Conservation (phyloP, 2,888 invertebrate genomes). For the Lottia gigantea region DNA sequence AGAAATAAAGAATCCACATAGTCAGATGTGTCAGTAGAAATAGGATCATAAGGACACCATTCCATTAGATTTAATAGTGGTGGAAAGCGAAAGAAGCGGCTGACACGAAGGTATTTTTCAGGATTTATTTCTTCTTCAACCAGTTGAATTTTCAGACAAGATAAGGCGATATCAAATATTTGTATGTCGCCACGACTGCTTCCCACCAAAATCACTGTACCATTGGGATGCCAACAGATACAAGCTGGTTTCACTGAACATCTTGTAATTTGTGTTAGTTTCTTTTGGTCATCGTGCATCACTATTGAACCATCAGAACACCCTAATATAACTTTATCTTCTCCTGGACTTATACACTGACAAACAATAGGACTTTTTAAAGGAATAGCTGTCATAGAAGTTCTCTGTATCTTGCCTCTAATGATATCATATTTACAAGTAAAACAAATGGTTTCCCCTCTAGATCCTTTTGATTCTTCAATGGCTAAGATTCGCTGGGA, state of each 20-base stretch:
- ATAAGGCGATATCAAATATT: constrained; percentile 80
- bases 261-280: constrained; percentile 80
- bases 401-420: constrained; percentile 71
- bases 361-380: constrained; percentile 70
- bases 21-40: constrained; percentile 57
- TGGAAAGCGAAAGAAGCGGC: constrained; percentile 73
- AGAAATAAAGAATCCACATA: constrained; percentile 57
- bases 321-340: constrained; percentile 81
- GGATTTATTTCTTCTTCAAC: constrained; percentile 74
- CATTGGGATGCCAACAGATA: constrained; percentile 80
- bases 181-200: constrained; percentile 79
- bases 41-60: constrained; percentile 74
- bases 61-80: constrained; percentile 73
- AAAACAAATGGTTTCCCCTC: constrained; percentile 70
- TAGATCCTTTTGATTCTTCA: constrained; percentile 83
- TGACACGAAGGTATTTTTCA: constrained; percentile 76
- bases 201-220: constrained; percentile 76
- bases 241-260: constrained; percentile 81
- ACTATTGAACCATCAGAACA: constrained; percentile 85
- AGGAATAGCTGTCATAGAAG: constrained; percentile 75
- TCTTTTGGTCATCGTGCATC: constrained; percentile 80
- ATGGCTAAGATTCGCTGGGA: constrained; percentile 81
- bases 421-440: constrained; percentile 63
- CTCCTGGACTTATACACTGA: constrained; percentile 76
- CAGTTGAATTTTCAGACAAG: constrained; percentile 77